Evolutionary conservation across 1,140 invertebrate species (phyloP).

Genomic region (Sinella curviseta): DNA sequence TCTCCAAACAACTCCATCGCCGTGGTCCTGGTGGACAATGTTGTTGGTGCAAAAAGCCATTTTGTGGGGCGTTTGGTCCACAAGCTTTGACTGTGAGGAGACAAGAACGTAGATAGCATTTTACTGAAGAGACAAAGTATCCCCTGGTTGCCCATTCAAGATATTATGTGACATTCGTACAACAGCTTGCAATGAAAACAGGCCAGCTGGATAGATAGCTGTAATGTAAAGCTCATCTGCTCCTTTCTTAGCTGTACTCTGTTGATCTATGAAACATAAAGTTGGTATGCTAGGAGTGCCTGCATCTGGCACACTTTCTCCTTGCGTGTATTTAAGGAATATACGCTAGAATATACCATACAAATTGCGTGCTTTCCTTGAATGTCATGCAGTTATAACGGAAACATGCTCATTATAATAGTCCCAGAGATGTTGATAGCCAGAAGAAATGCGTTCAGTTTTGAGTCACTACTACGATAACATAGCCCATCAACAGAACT

Average conservation of each 20-base stretch:
- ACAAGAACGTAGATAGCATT: slow-evolving; percentile 5
- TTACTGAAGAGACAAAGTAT: background rate
- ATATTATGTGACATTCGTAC: slow-evolving; percentile 18
- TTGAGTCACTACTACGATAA: too few species aligned
- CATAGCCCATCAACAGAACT: too few species aligned
- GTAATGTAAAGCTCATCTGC: background rate
- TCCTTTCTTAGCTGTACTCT: background rate
- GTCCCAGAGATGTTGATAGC: too few species aligned
- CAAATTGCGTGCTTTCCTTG: too few species aligned
- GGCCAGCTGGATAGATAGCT: background rate
- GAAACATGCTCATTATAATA: too few species aligned
- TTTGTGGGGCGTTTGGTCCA: background rate
- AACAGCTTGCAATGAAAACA: background rate
- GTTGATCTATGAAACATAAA: background rate
- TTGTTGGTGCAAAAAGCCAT: background rate
- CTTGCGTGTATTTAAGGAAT: too few species aligned
- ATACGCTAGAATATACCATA: too few species aligned
- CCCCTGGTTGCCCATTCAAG: slow-evolving; percentile 5
- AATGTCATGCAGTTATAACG: too few species aligned
- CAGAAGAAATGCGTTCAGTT: too few species aligned
- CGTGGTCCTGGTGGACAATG: background rate
- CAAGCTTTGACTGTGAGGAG: background rate
- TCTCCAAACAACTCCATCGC: too few species aligned
- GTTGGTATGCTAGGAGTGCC: background rate
- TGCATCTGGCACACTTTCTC: background rate